A percentile compares a stretch with the other conserved stretches of the same genome.
phyloP scores from a whole-genome alignment of 2,113 vertebrate genomes.

The Lepus europaeus region DNA sequence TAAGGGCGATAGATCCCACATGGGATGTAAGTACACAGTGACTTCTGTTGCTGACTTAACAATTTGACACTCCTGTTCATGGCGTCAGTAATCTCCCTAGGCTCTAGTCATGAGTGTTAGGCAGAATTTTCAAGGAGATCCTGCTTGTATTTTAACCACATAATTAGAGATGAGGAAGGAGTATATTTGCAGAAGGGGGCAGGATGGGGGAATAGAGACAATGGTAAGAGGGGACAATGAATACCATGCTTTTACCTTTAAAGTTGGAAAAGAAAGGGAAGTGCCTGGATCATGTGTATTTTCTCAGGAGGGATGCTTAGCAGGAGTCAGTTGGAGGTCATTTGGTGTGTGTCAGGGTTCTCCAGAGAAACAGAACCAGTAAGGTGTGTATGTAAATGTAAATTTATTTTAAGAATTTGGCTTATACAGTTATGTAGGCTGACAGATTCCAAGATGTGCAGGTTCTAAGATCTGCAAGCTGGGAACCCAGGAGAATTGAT shows the following conservation, averaged over 20 bases:
- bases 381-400: background rate
- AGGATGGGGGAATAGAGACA: background rate
- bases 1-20: too few relatives aligned
- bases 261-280: background rate
- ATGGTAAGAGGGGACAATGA: background rate
- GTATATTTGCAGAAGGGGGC: constrained; percentile 16
- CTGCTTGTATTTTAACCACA: background rate
- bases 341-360: background rate
- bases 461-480: background rate
- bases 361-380: background rate
- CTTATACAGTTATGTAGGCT: background rate
- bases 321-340: background rate
- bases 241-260: background rate
- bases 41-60: too few relatives aligned
- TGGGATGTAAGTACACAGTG: too few relatives aligned
- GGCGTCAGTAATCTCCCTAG: too few relatives aligned
- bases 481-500: background rate
- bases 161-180: background rate
- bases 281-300: background rate
- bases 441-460: background rate
- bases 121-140: constrained; percentile 11
- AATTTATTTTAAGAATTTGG: background rate
- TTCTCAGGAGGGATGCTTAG: background rate
- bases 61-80: too few relatives aligned
- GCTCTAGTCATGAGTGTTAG: background rate